These are phyloP conservation scores for Pangasius djambal DNA, from an alignment of 2,797 vertebrate species.

Conservation along the genomic window DNA sequence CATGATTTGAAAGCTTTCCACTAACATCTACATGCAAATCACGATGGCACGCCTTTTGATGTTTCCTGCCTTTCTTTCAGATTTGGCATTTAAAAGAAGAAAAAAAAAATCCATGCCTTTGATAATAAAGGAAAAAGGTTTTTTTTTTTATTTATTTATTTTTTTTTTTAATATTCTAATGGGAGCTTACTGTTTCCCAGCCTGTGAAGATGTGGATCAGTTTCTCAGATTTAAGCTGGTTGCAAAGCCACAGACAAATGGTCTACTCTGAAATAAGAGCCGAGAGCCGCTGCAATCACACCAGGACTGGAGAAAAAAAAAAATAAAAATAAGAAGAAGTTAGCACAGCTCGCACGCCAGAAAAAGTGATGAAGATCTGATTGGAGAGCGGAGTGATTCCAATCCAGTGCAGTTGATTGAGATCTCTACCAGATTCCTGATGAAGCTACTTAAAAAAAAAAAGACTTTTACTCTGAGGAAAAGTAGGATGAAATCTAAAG, in stretches of 20 bases:
- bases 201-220: constrained; percentile 63
- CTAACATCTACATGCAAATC: constrained; percentile 67
- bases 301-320: neutral
- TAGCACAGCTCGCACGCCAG: constrained; percentile 9
- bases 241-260: constrained; percentile 44
- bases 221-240: constrained; percentile 66
- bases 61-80: constrained; percentile 70
- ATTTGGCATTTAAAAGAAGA: constrained; percentile 75
- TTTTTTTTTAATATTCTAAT: constrained; percentile 69
- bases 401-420: constrained; percentile 54
- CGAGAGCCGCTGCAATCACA: constrained; percentile 41
- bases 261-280: constrained; percentile 36
- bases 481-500: constrained; percentile 32
- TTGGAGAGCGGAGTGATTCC: constrained; percentile 50
- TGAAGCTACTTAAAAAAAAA: constrained; percentile 42
- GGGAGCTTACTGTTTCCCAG: constrained; percentile 64
- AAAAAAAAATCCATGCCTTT: constrained; percentile 24
- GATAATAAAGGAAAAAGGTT: constrained; percentile 47
- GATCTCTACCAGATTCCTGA: constrained; percentile 52
- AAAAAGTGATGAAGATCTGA: constrained; percentile 53
- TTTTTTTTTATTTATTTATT: neutral
- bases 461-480: constrained; percentile 38
- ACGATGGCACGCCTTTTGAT: constrained; percentile 71
- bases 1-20: constrained; percentile 58
- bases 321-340: constrained; percentile 4